These are phyloP conservation scores for Patella pellucida DNA, from an alignment of 2,888 invertebrate genomes.

Conservation along the genomic window DNA sequence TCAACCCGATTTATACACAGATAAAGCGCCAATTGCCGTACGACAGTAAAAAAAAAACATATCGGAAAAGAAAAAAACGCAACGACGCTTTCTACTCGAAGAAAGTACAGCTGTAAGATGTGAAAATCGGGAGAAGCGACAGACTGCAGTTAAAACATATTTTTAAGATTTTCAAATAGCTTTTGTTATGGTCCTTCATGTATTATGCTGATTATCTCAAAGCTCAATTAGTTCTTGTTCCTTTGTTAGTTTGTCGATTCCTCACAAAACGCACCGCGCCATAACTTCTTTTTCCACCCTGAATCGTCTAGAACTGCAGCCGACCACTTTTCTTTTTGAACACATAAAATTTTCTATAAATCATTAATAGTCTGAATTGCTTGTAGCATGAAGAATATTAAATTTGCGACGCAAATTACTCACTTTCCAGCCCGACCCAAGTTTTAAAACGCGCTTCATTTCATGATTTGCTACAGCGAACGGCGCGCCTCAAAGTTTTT, in stretches of 20 bases:
- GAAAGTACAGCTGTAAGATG: too few relatives aligned
- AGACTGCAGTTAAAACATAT: neutral
- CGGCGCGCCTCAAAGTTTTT: conserved; percentile 22
- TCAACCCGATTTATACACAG: conserved; percentile 5
- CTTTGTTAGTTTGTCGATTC: neutral
- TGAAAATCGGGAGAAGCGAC: too few relatives aligned
- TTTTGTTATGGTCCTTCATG: conserved; percentile 1
- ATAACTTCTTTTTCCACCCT: neutral
- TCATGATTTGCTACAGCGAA: neutral
- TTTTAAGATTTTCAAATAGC: neutral
- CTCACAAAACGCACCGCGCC: neutral
- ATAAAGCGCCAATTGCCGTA: conserved; percentile 9
- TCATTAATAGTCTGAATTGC: too few relatives aligned
- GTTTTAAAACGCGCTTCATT: too few relatives aligned
- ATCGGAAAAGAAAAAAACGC: neutral
- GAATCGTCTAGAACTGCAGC: too few relatives aligned
- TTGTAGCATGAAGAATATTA: too few relatives aligned
- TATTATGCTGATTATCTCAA: conserved; percentile 5
- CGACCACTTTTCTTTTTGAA: too few relatives aligned
- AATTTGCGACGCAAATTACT: too few relatives aligned
- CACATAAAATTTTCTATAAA: too few relatives aligned
- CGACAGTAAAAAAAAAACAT: conserved; percentile 1
- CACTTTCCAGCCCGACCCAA: too few relatives aligned
- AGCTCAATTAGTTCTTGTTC: neutral
- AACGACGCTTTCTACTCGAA: too few relatives aligned